Evolutionary conservation across 2,888 invertebrate species (phyloP).

Genomic region (Pseudoips prasinana): DNA sequence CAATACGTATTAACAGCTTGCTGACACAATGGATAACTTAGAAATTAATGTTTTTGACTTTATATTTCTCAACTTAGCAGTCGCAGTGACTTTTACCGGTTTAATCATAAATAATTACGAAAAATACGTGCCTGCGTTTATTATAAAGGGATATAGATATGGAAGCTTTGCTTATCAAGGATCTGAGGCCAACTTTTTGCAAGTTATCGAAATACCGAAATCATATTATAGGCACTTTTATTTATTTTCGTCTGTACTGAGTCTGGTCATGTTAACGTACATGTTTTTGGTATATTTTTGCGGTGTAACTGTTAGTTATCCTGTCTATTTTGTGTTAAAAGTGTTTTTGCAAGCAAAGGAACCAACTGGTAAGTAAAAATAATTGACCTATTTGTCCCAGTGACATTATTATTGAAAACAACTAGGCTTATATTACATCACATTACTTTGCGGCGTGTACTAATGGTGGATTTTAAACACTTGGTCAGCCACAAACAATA

Average conservation of each 20-base stretch:
- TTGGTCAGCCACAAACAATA: no score
- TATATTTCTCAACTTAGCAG: slow-evolving; percentile 65
- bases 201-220: slow-evolving; percentile 87
- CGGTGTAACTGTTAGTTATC: slow-evolving; percentile 68
- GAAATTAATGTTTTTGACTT: slow-evolving; percentile 67
- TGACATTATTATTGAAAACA: no score
- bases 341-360: slow-evolving; percentile 62
- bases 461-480: no score
- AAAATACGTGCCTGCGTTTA: slow-evolving; percentile 83
- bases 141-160: slow-evolving; percentile 86
- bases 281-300: slow-evolving; percentile 75
- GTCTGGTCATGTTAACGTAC: slow-evolving; percentile 71
- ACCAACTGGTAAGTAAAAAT: slow-evolving; percentile 79
- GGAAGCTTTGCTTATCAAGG: slow-evolving; percentile 87
- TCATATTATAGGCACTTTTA: slow-evolving; percentile 92
- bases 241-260: slow-evolving; percentile 84
- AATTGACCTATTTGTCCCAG: no score
- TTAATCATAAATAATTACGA: slow-evolving; percentile 85
- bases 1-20: slow-evolving; percentile 9
- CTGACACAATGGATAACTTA: neutral
- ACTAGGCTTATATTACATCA: no score
- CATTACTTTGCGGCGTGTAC: no score
- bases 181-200: slow-evolving; percentile 63
- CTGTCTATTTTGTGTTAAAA: slow-evolving; percentile 72
- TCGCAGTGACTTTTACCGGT: slow-evolving; percentile 78